A percentile compares a stretch with the other conserved stretches of the same genome.
phyloP scores from a whole-genome alignment of 1,140 invertebrate genomes.

The Cyphomyrmex costatus region DNA sequence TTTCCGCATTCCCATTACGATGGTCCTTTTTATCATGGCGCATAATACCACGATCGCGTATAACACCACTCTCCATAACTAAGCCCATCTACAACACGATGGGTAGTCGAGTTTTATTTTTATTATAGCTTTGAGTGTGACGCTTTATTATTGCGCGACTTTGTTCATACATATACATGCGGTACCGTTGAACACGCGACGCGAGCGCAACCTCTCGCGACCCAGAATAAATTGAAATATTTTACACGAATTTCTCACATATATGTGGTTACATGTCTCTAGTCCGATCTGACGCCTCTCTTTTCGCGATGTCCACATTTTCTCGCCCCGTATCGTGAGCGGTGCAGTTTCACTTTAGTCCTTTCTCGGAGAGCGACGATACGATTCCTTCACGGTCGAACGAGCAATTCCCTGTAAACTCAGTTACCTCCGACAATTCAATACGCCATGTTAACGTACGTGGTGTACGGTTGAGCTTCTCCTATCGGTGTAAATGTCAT shows the following conservation, averaged over 20 bases:
- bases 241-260: slow-evolving; percentile 68
- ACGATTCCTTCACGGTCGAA: slow-evolving; percentile 50
- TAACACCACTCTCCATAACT: slow-evolving; percentile 19
- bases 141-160: slow-evolving; percentile 73
- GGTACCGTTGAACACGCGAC: not conserved
- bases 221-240: slow-evolving; percentile 74
- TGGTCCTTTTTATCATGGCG: slow-evolving; percentile 19
- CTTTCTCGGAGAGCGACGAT: slow-evolving; percentile 19
- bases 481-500: slow-evolving; percentile 46
- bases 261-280: not conserved
- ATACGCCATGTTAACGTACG: slow-evolving; percentile 5
- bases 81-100: slow-evolving; percentile 15
- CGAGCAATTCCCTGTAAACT: slow-evolving; percentile 53
- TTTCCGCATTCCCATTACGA: slow-evolving; percentile 29
- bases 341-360: slow-evolving; percentile 15
- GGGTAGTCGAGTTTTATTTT: slow-evolving; percentile 69
- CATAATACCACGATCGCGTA: slow-evolving; percentile 29
- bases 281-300: not conserved
- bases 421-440: slow-evolving; percentile 38
- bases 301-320: slow-evolving; percentile 15
- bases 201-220: not conserved
- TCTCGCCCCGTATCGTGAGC: not conserved
- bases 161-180: slow-evolving; percentile 43
- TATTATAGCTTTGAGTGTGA: slow-evolving; percentile 72
- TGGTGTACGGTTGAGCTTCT: not conserved